phyloP scores from a whole-genome alignment of 2,888 invertebrate species.

The Dendrolimus pini region DNA sequence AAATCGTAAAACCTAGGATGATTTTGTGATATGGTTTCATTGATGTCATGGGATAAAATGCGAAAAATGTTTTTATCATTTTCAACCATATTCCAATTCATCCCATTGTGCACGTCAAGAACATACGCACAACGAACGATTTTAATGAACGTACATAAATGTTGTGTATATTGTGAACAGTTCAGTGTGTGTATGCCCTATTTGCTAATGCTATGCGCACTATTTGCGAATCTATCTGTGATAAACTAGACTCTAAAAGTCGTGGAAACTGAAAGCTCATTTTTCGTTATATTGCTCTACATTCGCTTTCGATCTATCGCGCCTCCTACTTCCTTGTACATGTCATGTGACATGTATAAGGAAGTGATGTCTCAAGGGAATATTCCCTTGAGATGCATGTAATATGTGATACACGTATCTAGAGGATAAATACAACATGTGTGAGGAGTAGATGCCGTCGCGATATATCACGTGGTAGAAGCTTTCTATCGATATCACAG shows the following conservation, averaged over 20 bases:
- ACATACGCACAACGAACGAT: slow-evolving; percentile 14
- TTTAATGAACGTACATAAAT: slow-evolving; percentile 3
- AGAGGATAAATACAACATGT: too few relatives aligned
- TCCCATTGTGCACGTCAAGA: slow-evolving; percentile 25
- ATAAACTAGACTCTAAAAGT: slow-evolving; percentile 1
- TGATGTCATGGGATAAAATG: slow-evolving; percentile 25
- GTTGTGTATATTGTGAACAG: background rate
- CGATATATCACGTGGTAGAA: background rate
- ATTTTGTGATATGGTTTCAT: slow-evolving; percentile 33
- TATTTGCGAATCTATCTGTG: slow-evolving; percentile 11
- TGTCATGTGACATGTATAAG: too few relatives aligned
- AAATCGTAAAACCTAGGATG: slow-evolving; percentile 30
- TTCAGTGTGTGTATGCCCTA: background rate
- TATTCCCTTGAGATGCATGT: too few relatives aligned
- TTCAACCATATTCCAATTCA: slow-evolving; percentile 35
- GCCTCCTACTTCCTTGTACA: too few relatives aligned
- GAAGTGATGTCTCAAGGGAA: too few relatives aligned
- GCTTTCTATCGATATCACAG: background rate
- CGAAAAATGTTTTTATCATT: slow-evolving; percentile 14
- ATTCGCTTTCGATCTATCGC: too few relatives aligned
- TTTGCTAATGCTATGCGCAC: slow-evolving; percentile 6
- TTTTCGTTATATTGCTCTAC: too few relatives aligned
- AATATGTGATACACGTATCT: too few relatives aligned
- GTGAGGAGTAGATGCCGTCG: too few relatives aligned
- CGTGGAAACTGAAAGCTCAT: background rate